Base-by-base conservation (phyloP, 2,797 vertebrate genomes). In the Diplodus sargus region DNA sequence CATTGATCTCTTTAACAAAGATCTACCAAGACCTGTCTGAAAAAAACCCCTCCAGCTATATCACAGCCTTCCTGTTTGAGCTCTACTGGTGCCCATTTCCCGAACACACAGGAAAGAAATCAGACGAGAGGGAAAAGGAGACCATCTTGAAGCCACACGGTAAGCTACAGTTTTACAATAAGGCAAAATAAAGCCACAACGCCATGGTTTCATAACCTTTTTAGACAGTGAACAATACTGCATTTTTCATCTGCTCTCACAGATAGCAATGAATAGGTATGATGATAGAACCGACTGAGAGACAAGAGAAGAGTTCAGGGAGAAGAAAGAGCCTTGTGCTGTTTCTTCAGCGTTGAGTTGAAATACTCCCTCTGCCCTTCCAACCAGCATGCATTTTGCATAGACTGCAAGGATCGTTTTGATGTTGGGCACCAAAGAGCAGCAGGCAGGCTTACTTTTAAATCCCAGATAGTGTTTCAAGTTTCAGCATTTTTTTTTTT, bases 1-100 rank as follows among this genome's bases (percentile, higher is more conserved):
- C 81, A 88, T 70, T 84, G 79, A 90, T 84, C 80, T 79, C 65
- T 81, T 52, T 83, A 85, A 84, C 85, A 72, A 85, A 81, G 74
- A 83, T 78, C 78, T 76, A 84, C 78, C 56, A 80, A 80, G 57
- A 70, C 39, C 62, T 76, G 53, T 90, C 71, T 25, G 78, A 70
- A 83, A 52, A 57, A 45, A 43, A 43, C 13, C 42, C 42, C 45
- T 70, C 20, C 17, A 62, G 70, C 72, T 67, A 11, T 51, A 53
- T 54, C 57, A 62, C 23, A 43, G 57, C 17, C 13, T 45, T 28
- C 9, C 18, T 5, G 14, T 15, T 82, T 52, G 4, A 52, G n/a
- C 23, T 54, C 47, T 0, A 4, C n/a, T n/a, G 5, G 17, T 65
- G 47, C 14, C 56, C 42, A 73, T 78, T 78, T 63, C 5, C 22